Conservation (phyloP, 2,888 invertebrate species). For the Cosmopolites sordidus region DNA sequence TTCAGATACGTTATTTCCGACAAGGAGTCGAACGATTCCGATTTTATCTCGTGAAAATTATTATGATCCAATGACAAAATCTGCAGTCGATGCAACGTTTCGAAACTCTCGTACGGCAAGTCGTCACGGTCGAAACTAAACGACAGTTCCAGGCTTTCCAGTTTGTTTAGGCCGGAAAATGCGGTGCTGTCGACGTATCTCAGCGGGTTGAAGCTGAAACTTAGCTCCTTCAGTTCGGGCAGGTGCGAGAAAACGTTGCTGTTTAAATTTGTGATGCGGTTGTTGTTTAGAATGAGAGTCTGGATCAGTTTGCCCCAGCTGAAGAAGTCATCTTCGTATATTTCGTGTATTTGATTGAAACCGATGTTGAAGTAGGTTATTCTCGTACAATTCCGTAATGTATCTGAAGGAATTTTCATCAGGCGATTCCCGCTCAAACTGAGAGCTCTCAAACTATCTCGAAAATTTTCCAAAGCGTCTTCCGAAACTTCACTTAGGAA, state of each 20-base stretch:
- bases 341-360: slow-evolving; percentile 78
- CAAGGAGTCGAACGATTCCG: slow-evolving; percentile 67
- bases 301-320: slow-evolving; percentile 76
- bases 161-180: slow-evolving; percentile 69
- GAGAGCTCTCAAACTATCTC: slow-evolving; percentile 66
- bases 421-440: slow-evolving; percentile 80
- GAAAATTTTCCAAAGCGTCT: slow-evolving; percentile 57
- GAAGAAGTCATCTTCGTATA: slow-evolving; percentile 70
- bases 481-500: slow-evolving; percentile 60
- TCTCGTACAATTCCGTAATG: slow-evolving; percentile 67
- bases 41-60: slow-evolving; percentile 69
- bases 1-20: slow-evolving; percentile 74
- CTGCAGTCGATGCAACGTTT: slow-evolving; percentile 67
- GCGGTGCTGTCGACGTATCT: slow-evolving; percentile 76
- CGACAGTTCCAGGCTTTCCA: slow-evolving; percentile 81
- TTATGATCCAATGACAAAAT: slow-evolving; percentile 88
- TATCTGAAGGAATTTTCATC: slow-evolving; percentile 64
- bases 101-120: slow-evolving; percentile 72
- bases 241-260: slow-evolving; percentile 69
- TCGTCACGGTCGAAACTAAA: slow-evolving; percentile 78
- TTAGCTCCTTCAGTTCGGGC: slow-evolving; percentile 77
- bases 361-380: slow-evolving; percentile 84
- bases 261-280: slow-evolving; percentile 71
- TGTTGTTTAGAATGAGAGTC: slow-evolving; percentile 78
- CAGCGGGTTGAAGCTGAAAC: slow-evolving; percentile 87